phyloP scores from a whole-genome alignment of 1,140 invertebrate genomes.

The Ectropis grisescens region DNA sequence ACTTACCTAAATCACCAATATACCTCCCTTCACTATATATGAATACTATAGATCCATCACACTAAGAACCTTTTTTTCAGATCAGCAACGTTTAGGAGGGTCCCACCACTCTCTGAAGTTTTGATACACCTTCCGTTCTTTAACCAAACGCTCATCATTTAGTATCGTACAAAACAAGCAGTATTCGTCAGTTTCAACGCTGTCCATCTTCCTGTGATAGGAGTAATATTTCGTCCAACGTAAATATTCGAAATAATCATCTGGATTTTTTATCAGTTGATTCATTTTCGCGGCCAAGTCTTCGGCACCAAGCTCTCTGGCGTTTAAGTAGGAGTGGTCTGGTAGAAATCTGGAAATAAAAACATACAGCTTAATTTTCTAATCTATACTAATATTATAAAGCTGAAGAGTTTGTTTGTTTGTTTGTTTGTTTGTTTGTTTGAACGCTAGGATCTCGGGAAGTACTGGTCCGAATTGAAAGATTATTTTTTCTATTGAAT shows the following conservation, averaged over 20 bases:
- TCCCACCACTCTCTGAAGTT: constrained; percentile 22
- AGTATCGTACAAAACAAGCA: constrained; percentile 19
- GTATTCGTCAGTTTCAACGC: constrained; percentile 14
- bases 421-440: too few relatives aligned
- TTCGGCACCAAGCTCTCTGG: constrained; percentile 7
- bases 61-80: too few relatives aligned
- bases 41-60: too few relatives aligned
- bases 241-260: constrained; percentile 18
- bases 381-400: too few relatives aligned
- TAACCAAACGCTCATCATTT: constrained; percentile 16
- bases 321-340: constrained; percentile 24
- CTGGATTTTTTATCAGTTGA: constrained; percentile 12
- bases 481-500: too few relatives aligned
- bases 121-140: constrained; percentile 9
- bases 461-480: too few relatives aligned
- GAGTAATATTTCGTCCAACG: constrained; percentile 24
- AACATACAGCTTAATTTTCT: too few relatives aligned
- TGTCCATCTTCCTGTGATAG: constrained; percentile 10
- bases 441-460: too few relatives aligned
- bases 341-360: constrained; percentile 20
- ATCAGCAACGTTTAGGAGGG: constrained; percentile 4
- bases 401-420: too few relatives aligned
- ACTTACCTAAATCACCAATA: too few relatives aligned
- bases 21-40: too few relatives aligned
- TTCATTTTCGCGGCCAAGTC: constrained; percentile 17